Base-by-base conservation (phyloP, 2,888 invertebrate species). In the Trichopoda pennipes region DNA sequence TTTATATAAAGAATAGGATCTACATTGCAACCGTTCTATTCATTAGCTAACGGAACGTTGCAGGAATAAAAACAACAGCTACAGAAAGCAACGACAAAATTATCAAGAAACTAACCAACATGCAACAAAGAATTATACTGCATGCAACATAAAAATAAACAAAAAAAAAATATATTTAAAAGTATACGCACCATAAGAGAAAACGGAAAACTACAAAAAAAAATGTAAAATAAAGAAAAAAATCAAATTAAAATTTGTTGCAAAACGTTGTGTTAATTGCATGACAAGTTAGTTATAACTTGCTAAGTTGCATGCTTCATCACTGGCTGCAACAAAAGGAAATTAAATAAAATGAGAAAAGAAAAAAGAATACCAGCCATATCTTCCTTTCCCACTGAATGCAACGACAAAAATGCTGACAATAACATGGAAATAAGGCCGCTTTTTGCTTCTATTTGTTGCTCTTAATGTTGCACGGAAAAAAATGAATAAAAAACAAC, bases 231-330 rank as follows among this genome's bases (percentile, higher is more conserved):
- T 9, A n/a, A 35, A 49, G 19, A 51, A 74, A 68, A 72, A 69
- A 76, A 79, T 79, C 56, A 76, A 82, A 82, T 79, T 82, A 79
- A 82, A 79, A 82, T 79, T 79, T 82, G 79, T 82, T 79, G 82
- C 82, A 82, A 79, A 82, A 82, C 66, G 78, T 74, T 81, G 73
- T 76, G 82, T 82, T 82, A 82, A 82, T 82, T 82, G 79, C 82
- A 82, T 82, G 82, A 82, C 82, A 82, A 82, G 82, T 82, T 79
- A 82, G 82, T 82, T 82, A 82, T 82, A 82, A 82, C 79, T 82
- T 76, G 79, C 75, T 47, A 79, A 79, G 72, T 82, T 78, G 77
- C 83, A 78, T 83, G 79, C 77, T 69, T 72, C 83, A 77, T 64
- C 77, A 74, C 61, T 55, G 60, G 44, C 58, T 55, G 56, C 68